Evolutionary conservation across 53 echinoderm and acorn worm species (phyloP).

Genomic region (Paracentrotus lividus): DNA sequence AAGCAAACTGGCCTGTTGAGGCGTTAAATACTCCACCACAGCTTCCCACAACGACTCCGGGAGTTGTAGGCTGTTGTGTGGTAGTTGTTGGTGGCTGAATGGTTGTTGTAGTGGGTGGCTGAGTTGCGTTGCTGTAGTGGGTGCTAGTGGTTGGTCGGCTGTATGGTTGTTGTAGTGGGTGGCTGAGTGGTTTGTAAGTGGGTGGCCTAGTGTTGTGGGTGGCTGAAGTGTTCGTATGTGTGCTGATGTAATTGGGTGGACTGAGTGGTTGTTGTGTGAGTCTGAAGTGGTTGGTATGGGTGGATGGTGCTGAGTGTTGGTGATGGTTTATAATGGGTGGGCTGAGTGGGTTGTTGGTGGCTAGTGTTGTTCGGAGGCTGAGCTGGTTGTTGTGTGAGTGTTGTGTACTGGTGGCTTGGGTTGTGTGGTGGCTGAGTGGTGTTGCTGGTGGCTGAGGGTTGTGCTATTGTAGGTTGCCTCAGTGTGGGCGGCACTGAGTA

Average conservation of each 20-base stretch:
- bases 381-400: neutral
- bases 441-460: neutral
- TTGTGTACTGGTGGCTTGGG: neutral
- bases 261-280: neutral
- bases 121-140: neutral
- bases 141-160: neutral
- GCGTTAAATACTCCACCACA: neutral
- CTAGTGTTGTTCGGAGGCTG: neutral
- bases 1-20: neutral
- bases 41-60: neutral
- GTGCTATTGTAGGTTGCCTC: neutral
- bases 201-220: neutral
- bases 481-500: too few relatives aligned
- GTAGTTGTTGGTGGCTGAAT: neutral
- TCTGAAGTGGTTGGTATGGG: neutral
- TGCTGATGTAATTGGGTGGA: too few relatives aligned
- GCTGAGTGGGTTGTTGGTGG: neutral
- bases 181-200: neutral
- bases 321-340: too few relatives aligned
- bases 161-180: neutral
- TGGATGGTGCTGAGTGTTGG: too few relatives aligned
- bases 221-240: neutral
- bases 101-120: neutral
- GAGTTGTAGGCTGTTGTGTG: neutral
- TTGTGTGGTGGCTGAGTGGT: neutral